Base-by-base conservation (phyloP, 1,140 invertebrate genomes). In the Sarcophaga bullata region DNA sequence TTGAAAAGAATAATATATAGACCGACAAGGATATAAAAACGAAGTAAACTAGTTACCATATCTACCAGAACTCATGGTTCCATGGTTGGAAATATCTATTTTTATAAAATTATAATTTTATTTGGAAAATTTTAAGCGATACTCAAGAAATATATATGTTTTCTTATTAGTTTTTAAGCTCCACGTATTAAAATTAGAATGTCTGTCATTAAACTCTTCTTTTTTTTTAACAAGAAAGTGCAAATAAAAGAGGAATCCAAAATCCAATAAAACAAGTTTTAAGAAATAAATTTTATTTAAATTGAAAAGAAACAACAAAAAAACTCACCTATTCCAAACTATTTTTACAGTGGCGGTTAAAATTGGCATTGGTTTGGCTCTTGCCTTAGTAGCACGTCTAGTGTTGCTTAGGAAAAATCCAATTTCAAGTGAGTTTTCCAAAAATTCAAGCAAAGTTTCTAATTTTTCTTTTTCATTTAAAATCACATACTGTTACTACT, bases 381-480 rank as follows among this genome's bases (percentile, higher is more conserved):
- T 96, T 89, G 92, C 95, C 88, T 91, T 94, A 86, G 94, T 95
- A 87, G 95, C 94, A 86, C 94, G 95, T 91, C 93, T 94, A 89
- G 94, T 95, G 88, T 92, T 92, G 86, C 87, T 92, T 88, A 90
- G 89, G 91, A 92, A 92, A 89, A 90, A 87, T 89, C 87, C 89
- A 84, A 86, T 89, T 89, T 89, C 88, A 89, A 90, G 89, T 90
- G 89, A 90, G 89, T 90, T 88, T 86, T 84, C 84, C 84, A 19
- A 72, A n/a, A 81, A 17, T 54, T 58, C 68, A 4, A n/a, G 46
- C 19, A 81, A 72, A 81, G 73, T 76, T 73, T 25, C 9, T 13
- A n/a, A n/a, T n/a, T n/a, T 48, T 76, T 4, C 4, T 73, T 73
- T 73, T 73, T 58, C 11, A 19, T 72, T 72, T 49, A 48, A 49